Percentiles rank a stretch among this genome's conserved stretches.
Conservation (phyloP, 2,888 invertebrate genomes). For the Thymelicus acteon region DNA sequence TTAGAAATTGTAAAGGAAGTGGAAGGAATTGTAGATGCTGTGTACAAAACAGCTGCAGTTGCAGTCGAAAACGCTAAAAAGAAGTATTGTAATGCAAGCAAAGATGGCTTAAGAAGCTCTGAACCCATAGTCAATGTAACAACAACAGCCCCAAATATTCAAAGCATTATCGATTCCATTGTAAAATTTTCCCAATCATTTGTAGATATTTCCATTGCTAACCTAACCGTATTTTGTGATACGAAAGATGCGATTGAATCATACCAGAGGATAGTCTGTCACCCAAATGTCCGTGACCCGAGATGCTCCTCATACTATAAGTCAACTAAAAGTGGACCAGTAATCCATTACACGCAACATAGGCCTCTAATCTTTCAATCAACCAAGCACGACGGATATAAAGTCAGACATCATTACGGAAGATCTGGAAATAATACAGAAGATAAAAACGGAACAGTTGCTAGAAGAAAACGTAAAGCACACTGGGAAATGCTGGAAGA, state of each 20-base stretch:
- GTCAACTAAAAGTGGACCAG: constrained; percentile 56
- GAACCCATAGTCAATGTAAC: constrained; percentile 41
- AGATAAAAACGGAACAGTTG: constrained; percentile 16
- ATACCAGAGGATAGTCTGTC: constrained; percentile 52
- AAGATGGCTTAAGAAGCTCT: constrained; percentile 14
- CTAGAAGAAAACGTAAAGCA: constrained; percentile 35
- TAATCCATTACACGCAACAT: constrained; percentile 56
- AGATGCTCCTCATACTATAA: constrained; percentile 47
- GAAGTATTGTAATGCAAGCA: constrained; percentile 59
- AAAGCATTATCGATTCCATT: constrained; percentile 52
- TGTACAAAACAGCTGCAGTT: constrained; percentile 54
- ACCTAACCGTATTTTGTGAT: constrained; percentile 61
- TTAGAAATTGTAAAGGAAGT: constrained; percentile 59
- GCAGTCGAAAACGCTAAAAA: constrained; percentile 58
- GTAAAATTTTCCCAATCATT: constrained; percentile 52
- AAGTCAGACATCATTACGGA: constrained; percentile 15
- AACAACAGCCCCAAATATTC: not conserved
- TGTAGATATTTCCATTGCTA: constrained; percentile 52
- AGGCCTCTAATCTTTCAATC: constrained; percentile 53
- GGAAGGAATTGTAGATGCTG: constrained; percentile 55
- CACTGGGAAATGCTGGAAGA: constrained; percentile 17
- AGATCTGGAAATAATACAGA: constrained; percentile 42
- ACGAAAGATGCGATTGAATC: constrained; percentile 49
- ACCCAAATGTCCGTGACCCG: constrained; percentile 9
- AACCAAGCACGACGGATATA: constrained; percentile 49